phyloP scores from a whole-genome alignment of 2,888 invertebrate species.

The Ophion ellenae region DNA sequence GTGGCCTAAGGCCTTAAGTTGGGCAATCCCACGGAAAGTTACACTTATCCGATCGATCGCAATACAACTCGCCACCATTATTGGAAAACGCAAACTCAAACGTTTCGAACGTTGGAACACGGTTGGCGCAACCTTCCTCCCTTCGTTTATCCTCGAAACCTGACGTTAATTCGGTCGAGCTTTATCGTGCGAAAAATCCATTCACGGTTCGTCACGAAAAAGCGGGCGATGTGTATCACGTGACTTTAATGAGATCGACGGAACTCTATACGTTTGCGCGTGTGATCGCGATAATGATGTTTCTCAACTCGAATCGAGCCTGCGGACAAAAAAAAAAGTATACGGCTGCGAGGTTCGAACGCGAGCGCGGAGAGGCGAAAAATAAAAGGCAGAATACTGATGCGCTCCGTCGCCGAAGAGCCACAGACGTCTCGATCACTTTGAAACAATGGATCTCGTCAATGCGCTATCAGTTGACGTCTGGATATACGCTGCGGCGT shows the following conservation, averaged over 20 bases:
- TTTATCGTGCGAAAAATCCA: conserved; percentile 35
- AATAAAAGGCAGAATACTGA: background rate
- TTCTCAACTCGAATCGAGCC: background rate
- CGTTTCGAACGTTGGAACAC: background rate
- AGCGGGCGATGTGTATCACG: conserved; percentile 17
- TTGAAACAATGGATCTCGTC: background rate
- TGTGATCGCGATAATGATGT: conserved; percentile 14
- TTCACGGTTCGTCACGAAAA: background rate
- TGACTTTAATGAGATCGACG: background rate
- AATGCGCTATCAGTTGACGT: background rate
- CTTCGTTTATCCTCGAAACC: conserved; percentile 13
- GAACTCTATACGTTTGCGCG: background rate
- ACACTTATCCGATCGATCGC: background rate
- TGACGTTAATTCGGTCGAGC: conserved; percentile 42
- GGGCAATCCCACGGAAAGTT: background rate
- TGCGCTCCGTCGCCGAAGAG: background rate
- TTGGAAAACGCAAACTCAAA: background rate
- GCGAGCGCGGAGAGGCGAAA: background rate
- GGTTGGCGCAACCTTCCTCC: background rate
- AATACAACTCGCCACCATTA: background rate
- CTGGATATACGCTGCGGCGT: background rate
- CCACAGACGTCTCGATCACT: background rate
- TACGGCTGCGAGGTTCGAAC: background rate
- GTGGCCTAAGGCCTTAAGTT: too few species aligned
- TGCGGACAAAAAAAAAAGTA: background rate